Percentiles rank a stretch among this genome's conserved stretches.
phyloP scores from a whole-genome alignment of 1,140 invertebrate species.

The Portunus trituberculatus region DNA sequence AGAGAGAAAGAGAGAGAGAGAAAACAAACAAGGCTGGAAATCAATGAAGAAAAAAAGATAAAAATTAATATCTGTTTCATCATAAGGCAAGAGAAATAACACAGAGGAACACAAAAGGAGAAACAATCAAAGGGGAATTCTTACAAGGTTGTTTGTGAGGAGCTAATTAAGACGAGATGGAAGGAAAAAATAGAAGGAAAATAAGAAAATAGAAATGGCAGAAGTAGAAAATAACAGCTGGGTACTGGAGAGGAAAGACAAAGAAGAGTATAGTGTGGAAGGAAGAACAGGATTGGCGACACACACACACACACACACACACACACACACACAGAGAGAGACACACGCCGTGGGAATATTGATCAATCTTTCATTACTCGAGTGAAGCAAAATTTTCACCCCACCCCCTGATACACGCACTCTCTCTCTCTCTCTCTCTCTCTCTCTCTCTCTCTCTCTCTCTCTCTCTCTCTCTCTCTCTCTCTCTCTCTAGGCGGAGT shows the following conservation, averaged over 20 bases:
- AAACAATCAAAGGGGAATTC: too few relatives aligned
- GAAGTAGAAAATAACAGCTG: too few relatives aligned
- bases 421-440: conserved; percentile 55
- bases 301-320: conserved; percentile 50
- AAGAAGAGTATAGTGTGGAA: too few relatives aligned
- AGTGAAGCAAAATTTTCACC: neutral
- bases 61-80: neutral
- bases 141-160: too few relatives aligned
- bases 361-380: neutral
- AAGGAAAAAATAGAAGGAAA: too few relatives aligned
- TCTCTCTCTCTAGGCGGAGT: neutral
- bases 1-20: too few relatives aligned
- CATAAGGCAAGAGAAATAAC: neutral
- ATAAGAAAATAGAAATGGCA: too few relatives aligned
- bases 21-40: neutral
- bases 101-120: too few relatives aligned
- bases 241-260: too few relatives aligned
- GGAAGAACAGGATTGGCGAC: neutral
- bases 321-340: conserved; percentile 46
- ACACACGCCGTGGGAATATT: neutral
- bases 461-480: conserved; percentile 34
- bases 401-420: neutral
- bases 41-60: neutral
- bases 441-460: conserved; percentile 55
- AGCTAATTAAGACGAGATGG: too few relatives aligned